A percentile compares a stretch with the other conserved stretches of the same genome.
phyloP scores from a whole-genome alignment of 1,140 invertebrate species.

The Drosophila oshimai region DNA sequence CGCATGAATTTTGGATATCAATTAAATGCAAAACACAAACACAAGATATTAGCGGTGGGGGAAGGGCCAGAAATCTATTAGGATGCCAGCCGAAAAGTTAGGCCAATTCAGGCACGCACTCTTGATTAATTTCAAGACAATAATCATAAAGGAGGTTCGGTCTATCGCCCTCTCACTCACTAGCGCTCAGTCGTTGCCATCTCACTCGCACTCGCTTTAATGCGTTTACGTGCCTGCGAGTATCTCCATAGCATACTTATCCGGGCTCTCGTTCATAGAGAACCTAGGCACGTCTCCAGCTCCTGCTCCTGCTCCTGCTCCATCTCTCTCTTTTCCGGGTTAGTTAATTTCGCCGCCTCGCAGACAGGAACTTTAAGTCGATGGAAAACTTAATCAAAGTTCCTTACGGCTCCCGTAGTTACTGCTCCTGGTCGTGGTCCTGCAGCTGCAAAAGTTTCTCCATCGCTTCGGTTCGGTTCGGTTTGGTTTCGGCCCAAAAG shows the following conservation, averaged over 20 bases:
- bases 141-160: constrained; percentile 65
- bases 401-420: constrained; percentile 31
- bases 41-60: neutral
- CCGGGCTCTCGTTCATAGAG: constrained; percentile 28
- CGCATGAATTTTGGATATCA: constrained; percentile 9
- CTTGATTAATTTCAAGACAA: constrained; percentile 80
- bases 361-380: constrained; percentile 66
- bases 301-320: no score
- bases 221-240: constrained; percentile 55
- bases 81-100: constrained; percentile 17
- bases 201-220: constrained; percentile 38
- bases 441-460: constrained; percentile 30
- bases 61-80: constrained; percentile 57
- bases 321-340: constrained; percentile 39
- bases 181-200: neutral
- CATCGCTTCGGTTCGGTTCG: neutral
- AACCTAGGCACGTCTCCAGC: constrained; percentile 57
- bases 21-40: constrained; percentile 47
- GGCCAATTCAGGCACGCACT: constrained; percentile 52
- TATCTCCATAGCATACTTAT: constrained; percentile 65
- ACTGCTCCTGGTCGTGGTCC: constrained; percentile 8
- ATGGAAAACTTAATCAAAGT: constrained; percentile 76
- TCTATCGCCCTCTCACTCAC: constrained; percentile 4
- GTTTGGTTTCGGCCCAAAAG: constrained; percentile 24
- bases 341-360: constrained; percentile 70